phyloP scores from a whole-genome alignment of 2,888 invertebrate species.

The Pyrochroa serraticornis region DNA sequence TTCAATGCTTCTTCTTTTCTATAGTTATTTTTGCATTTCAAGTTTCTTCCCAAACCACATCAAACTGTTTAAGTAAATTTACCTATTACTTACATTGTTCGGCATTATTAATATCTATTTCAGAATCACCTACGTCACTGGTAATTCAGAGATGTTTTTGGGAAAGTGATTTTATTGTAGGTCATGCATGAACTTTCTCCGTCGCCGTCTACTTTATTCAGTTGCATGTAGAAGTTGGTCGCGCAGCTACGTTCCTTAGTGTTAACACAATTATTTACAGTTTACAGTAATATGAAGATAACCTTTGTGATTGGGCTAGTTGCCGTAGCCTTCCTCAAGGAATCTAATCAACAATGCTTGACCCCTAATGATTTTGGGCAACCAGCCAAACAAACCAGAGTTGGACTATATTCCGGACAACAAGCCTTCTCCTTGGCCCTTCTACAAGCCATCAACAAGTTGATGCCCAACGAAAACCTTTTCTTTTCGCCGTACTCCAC shows the following conservation, averaged over 20 bases:
- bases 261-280: slow-evolving; percentile 6
- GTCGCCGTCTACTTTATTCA: slow-evolving; percentile 1
- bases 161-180: slow-evolving; percentile 49
- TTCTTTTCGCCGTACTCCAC: slow-evolving; percentile 91
- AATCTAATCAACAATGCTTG: slow-evolving; percentile 58
- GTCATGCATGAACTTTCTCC: slow-evolving; percentile 46
- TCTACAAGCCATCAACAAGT: slow-evolving; percentile 69
- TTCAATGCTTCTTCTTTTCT: too few species aligned
- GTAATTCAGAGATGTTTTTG: slow-evolving; percentile 31
- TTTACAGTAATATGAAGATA: slow-evolving; percentile 54
- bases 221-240: not conserved
- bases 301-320: slow-evolving; percentile 52
- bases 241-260: not conserved
- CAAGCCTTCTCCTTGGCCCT: slow-evolving; percentile 74
- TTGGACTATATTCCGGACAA: slow-evolving; percentile 64
- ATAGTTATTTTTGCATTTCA: too few species aligned
- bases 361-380: slow-evolving; percentile 56
- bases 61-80: not conserved
- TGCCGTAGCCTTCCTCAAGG: slow-evolving; percentile 20
- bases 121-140: slow-evolving; percentile 19
- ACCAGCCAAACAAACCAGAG: slow-evolving; percentile 32
- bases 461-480: slow-evolving; percentile 73
- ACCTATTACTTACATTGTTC: not conserved
- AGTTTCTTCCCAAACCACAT: too few species aligned
- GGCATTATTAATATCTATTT: not conserved